Evolutionary conservation across 1,140 invertebrate genomes (phyloP).

Genomic region (Drosophila nebulosa): DNA sequence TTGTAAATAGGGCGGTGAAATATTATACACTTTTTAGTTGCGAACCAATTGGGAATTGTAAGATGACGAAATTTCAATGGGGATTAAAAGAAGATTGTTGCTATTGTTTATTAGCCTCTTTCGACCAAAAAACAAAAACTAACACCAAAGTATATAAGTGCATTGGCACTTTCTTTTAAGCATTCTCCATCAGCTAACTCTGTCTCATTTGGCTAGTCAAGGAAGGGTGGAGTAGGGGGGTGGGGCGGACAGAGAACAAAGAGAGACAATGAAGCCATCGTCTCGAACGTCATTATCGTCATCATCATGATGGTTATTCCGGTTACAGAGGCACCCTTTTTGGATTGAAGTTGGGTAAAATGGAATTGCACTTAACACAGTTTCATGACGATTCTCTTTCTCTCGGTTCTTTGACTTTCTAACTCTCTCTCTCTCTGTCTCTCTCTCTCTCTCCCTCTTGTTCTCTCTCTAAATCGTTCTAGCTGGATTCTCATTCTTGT

Average conservation of each 20-base stretch:
- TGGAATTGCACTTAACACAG: slow-evolving; percentile 65
- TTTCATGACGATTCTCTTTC: slow-evolving; percentile 28
- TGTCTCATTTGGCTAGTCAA: not conserved
- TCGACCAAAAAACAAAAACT: no score
- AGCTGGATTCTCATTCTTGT: not conserved
- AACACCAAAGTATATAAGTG: not conserved
- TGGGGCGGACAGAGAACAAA: slow-evolving; percentile 10
- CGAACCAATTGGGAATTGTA: no score
- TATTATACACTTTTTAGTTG: not conserved
- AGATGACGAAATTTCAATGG: no score
- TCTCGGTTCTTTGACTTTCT: slow-evolving; percentile 6
- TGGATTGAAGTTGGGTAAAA: slow-evolving; percentile 20
- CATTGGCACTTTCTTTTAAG: not conserved
- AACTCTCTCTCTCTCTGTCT: slow-evolving; percentile 8
- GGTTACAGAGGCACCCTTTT: slow-evolving; percentile 35
- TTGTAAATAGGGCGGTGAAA: not conserved
- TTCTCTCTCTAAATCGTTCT: not conserved
- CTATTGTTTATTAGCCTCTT: no score
- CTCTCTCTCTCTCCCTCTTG: slow-evolving; percentile 21
- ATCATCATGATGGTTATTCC: not conserved
- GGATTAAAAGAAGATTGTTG: no score
- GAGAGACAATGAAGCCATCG: slow-evolving; percentile 70
- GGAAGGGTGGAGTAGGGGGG: no score
- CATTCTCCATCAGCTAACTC: not conserved
- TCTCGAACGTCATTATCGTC: not conserved